These are phyloP conservation scores for Mormyrops boulengeri DNA, from an alignment of 2,797 vertebrate genomes.

Conservation along the genomic window DNA sequence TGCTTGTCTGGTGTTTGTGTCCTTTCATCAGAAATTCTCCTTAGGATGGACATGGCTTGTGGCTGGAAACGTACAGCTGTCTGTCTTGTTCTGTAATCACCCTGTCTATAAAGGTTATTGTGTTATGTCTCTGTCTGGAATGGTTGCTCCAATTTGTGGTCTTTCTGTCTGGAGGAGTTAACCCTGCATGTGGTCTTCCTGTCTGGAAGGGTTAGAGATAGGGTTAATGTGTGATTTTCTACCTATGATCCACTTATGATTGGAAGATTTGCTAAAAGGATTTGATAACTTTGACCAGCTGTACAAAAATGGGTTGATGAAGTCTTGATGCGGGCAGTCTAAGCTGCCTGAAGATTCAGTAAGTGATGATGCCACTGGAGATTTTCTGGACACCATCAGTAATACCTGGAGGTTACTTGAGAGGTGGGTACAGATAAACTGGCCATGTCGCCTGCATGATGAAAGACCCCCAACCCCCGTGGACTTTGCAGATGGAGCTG, in stretches of 20 bases:
- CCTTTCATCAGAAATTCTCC: not conserved
- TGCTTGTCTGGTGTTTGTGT: not conserved
- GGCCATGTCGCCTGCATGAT: not conserved
- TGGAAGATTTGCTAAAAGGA: not conserved
- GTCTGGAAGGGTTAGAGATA: not conserved
- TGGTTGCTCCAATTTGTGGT: not conserved
- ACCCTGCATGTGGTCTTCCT: not conserved
- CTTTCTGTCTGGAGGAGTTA: not conserved
- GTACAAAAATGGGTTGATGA: not conserved
- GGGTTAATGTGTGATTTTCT: not conserved
- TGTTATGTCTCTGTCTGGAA: not conserved
- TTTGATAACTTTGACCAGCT: not conserved
- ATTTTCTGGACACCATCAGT: not conserved
- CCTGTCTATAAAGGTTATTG: not conserved
- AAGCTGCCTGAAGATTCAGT: not conserved
- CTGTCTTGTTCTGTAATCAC: not conserved
- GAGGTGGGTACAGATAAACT: not conserved
- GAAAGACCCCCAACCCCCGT: not conserved
- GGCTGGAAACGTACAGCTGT: not conserved
- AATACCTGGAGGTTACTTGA: not conserved
- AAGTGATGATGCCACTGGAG: not conserved
- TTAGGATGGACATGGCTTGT: not conserved
- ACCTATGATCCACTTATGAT: not conserved
- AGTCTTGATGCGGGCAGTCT: not conserved
- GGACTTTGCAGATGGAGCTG: not conserved